These are phyloP conservation scores for Andrena trimmerana DNA, from an alignment of 2,888 invertebrate species.

Conservation along the genomic window DNA sequence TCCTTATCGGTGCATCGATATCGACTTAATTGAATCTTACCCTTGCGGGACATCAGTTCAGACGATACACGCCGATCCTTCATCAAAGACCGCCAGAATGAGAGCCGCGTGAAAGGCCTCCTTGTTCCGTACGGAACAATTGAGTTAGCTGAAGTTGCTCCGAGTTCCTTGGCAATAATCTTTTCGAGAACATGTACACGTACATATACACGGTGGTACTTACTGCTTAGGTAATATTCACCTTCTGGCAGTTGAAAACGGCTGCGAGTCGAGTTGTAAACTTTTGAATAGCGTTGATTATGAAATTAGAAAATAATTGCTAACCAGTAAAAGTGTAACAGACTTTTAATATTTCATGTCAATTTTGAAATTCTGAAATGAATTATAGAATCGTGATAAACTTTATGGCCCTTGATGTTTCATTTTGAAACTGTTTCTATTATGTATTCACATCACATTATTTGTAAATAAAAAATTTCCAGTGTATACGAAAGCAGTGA, in stretches of 20 bases:
- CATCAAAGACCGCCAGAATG: slow-evolving; percentile 64
- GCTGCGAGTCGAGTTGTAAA: not conserved
- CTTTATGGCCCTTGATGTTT: not conserved
- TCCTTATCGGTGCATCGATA: slow-evolving; percentile 51
- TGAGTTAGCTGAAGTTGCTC: slow-evolving; percentile 72
- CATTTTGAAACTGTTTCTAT: not conserved
- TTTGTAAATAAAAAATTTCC: too few species aligned
- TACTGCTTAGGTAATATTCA: slow-evolving; percentile 8
- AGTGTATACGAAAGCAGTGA: too few species aligned
- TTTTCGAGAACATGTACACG: slow-evolving; percentile 49
- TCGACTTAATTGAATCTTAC: slow-evolving; percentile 68
- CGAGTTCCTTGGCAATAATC: slow-evolving; percentile 56
- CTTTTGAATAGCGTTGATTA: not conserved
- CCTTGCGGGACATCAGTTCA: slow-evolving; percentile 56
- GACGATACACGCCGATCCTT: slow-evolving; percentile 64
- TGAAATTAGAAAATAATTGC: not conserved
- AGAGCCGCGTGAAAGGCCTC: slow-evolving; percentile 73
- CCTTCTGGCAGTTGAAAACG: slow-evolving; percentile 8
- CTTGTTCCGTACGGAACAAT: slow-evolving; percentile 76
- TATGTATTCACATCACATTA: not conserved
- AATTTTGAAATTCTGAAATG: not conserved
- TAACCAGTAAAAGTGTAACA: not conserved
- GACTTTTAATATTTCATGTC: not conserved
- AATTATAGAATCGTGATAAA: not conserved
- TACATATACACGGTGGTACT: slow-evolving; percentile 22